Conservation (phyloP, 1,140 invertebrate species). For the Metaphire vulgaris region DNA sequence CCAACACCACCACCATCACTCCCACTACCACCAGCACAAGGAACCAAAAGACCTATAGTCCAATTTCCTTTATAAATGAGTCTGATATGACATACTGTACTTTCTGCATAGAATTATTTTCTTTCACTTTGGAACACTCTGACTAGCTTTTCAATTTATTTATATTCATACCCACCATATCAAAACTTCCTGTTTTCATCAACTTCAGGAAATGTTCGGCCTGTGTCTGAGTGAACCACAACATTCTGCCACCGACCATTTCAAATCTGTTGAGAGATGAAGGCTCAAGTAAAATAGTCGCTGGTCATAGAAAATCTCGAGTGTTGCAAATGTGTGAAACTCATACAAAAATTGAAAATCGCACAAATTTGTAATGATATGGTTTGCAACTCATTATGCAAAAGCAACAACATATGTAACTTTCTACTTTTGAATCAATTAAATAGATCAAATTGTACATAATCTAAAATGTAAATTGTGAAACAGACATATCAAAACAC, state of each 20-base stretch:
- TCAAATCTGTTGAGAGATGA: slow-evolving; percentile 36
- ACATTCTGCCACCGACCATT: slow-evolving; percentile 34
- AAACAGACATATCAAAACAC: too few relatives aligned
- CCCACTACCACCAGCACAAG: background rate
- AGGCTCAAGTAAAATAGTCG: background rate
- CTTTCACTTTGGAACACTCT: background rate
- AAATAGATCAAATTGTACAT: too few relatives aligned
- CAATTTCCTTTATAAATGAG: background rate
- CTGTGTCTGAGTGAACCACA: slow-evolving; percentile 39
- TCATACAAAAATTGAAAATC: too few relatives aligned
- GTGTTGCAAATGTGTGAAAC: too few relatives aligned
- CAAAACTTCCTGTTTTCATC: slow-evolving; percentile 35
- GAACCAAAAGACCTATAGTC: background rate
- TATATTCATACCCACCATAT: slow-evolving; percentile 31
- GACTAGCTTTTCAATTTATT: background rate
- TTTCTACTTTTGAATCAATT: too few relatives aligned
- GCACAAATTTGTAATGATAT: too few relatives aligned
- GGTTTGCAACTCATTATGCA: too few relatives aligned
- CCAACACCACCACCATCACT: background rate
- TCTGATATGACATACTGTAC: background rate
- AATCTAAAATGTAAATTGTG: too few relatives aligned
- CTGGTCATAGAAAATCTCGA: too few relatives aligned
- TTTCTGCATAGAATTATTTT: background rate
- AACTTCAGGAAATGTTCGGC: slow-evolving; percentile 37
- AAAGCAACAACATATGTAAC: too few relatives aligned